Base-by-base conservation (phyloP, 2,888 invertebrate genomes). In the Microctonus hyperodae region DNA sequence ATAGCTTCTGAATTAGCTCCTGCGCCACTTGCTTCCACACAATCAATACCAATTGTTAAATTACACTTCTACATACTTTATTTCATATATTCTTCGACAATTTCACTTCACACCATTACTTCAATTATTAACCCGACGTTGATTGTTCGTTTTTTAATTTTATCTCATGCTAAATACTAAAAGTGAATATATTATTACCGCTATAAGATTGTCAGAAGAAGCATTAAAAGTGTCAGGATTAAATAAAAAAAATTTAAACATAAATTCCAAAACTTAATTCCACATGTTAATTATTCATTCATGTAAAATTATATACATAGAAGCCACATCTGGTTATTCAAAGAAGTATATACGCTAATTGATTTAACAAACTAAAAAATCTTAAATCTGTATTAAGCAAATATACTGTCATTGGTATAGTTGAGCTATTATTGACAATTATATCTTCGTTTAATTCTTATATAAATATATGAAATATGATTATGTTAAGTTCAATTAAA, bases 321-420 rank as follows among this genome's bases (percentile, higher is more conserved):
- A 44, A 37, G 13, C 13, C 4, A 37, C 37, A 37, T 37, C 37
- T 37, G 37, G 37, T n/a, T 20, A n/a, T 44, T 7, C 4, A 16
- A 16, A 3, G n/a, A 44, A 44, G 20, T 28, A 28, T 44, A n/a
- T 44, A n/a, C 65, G 70, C 65, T 72, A 69, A 70, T 72, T 68
- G 69, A 69, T 60, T 68, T 65, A 68, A 68, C 66, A 64, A 69
- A 67, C 65, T 48, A 69, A 65, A 64, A 67, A 70, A 72, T 72
- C 72, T 69, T 60, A 55, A 68, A 67, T 69, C 68, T 65, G 63
- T 60, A 68, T 57, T 44, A 56, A 58, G 59, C 70, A 67, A 68
- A 66, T 35, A 20, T 35, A 61, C 55, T 51, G 25, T 65, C 58
- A 69, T 64, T 70, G 72, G 72, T 67, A 61, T 69, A 59, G 67